Evolutionary conservation across 1,140 invertebrate species (phyloP), one percentile per base, ranked within the genome.

Genomic region (Pseudomyrmex pallidus): DNA sequence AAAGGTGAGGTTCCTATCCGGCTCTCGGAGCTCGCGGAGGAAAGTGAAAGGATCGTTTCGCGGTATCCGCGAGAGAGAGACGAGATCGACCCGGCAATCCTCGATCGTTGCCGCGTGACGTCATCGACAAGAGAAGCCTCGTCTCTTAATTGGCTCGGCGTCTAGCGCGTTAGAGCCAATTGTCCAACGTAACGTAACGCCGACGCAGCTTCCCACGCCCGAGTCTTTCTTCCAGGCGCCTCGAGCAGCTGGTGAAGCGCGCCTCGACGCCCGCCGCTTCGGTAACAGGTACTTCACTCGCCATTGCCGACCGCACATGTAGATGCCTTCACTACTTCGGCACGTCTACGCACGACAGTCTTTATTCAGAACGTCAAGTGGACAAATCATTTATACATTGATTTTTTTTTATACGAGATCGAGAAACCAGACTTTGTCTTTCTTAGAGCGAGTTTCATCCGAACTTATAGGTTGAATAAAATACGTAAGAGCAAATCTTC

Each of bases 131-230:
- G 73, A 77, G 87, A 90, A 84, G 80, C 61, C 68, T 89, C 85
- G 88, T 89, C 68, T 86, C 88, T 90, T 90, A 91, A 91, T 91
- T 91, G 90, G 87, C 85, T 83, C 83, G 89, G 89, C 86, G 90
- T 91, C 90, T 88, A 91, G 83, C 89, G 88, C 89, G 89, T 91
- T 91, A 91, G 89, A 70, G 80, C 80, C 89, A 91, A 91, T 91
- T 91, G 88, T 88, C 76, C 66, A 77, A 84, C 83, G 89, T 90
- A 89, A 83, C 82, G 74, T 85, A 82, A 89, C 88, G 87, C 88
- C 89, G 83, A 89, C 89, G 88, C 88, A 89, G 74, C 89, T 90
- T 90, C 88, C 85, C 88, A 89, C 89, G 88, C 88, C 63, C 77
- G 83, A 70, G 57, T 54, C 57, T 25, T 22, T 4, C 57, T 73